Percentiles rank a stretch among this genome's conserved stretches.
Evolutionary conservation across 2,113 vertebrate species (phyloP).

Genomic region (Larimichthys crocea): DNA sequence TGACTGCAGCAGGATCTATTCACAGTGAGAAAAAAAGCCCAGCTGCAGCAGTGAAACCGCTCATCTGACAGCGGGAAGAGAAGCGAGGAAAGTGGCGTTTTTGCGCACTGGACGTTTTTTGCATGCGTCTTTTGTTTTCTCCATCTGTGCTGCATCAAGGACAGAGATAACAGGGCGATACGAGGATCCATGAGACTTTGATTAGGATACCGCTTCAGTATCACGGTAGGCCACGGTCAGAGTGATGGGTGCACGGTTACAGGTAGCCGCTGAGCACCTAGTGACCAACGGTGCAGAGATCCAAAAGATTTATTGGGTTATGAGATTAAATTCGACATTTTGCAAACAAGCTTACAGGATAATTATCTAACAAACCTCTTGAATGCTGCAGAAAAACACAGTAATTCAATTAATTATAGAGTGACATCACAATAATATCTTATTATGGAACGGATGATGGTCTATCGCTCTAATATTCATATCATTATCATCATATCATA

Average conservation of each 20-base stretch:
- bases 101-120: slow-evolving; percentile 3
- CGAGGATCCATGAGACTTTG: slow-evolving; percentile 58
- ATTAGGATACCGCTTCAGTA: slow-evolving; percentile 30
- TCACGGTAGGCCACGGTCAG: slow-evolving; percentile 69
- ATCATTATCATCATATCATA: neutral
- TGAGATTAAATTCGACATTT: neutral
- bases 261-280: neutral
- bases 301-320: neutral
- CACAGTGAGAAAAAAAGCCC: neutral
- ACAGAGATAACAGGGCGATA: slow-evolving; percentile 43
- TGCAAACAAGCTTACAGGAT: neutral
- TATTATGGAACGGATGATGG: neutral
- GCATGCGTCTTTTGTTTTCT: slow-evolving; percentile 53
- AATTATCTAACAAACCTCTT: neutral
- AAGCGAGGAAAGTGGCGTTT: neutral
- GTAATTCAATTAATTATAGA: neutral
- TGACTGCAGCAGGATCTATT: slow-evolving; percentile 50
- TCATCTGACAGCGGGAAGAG: neutral
- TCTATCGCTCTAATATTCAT: neutral
- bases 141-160: slow-evolving; percentile 57
- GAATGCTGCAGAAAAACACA: neutral
- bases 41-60: neutral
- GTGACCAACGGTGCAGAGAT: slow-evolving; percentile 2
- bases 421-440: neutral
- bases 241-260: slow-evolving; percentile 3